phyloP scores from a whole-genome alignment of 2,888 invertebrate genomes.

The Tenthredo distinguenda region DNA sequence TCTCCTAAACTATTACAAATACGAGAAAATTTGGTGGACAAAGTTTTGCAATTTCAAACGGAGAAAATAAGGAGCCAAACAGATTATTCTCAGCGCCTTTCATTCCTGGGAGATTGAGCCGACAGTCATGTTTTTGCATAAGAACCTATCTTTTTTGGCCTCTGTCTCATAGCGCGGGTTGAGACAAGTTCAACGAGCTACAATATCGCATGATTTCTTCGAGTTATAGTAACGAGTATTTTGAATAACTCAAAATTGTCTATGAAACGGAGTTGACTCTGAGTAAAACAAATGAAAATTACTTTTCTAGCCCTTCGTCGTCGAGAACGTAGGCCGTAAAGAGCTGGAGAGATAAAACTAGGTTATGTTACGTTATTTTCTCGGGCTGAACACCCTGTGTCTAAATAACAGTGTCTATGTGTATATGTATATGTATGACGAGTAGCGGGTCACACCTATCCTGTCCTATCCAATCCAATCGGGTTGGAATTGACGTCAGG shows the following conservation, averaged over 20 bases:
- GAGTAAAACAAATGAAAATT: too few relatives aligned
- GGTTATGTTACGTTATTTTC: background rate
- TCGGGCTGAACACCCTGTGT: background rate
- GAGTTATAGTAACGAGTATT: background rate
- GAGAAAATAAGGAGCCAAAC: background rate
- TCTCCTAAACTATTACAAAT: background rate
- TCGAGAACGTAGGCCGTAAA: background rate
- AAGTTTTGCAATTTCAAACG: background rate
- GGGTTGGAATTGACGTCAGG: conserved; percentile 28
- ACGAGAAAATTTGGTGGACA: background rate
- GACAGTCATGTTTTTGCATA: background rate
- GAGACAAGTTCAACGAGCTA: background rate
- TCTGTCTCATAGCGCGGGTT: background rate
- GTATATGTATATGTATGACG: background rate
- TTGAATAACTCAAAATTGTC: background rate
- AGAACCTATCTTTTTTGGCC: background rate
- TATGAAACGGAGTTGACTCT: too few relatives aligned
- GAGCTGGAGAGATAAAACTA: background rate
- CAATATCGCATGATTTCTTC: background rate
- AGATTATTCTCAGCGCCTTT: background rate
- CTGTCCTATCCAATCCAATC: conserved; percentile 40
- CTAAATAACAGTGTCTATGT: background rate
- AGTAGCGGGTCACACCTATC: conserved; percentile 33
- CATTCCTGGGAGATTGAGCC: background rate
- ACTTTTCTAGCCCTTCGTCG: too few relatives aligned